Evolutionary conservation across 2,888 invertebrate species (phyloP), one percentile per base, ranked within the genome.

Genomic region (Pseudococcus jackbeardsleyi): DNA sequence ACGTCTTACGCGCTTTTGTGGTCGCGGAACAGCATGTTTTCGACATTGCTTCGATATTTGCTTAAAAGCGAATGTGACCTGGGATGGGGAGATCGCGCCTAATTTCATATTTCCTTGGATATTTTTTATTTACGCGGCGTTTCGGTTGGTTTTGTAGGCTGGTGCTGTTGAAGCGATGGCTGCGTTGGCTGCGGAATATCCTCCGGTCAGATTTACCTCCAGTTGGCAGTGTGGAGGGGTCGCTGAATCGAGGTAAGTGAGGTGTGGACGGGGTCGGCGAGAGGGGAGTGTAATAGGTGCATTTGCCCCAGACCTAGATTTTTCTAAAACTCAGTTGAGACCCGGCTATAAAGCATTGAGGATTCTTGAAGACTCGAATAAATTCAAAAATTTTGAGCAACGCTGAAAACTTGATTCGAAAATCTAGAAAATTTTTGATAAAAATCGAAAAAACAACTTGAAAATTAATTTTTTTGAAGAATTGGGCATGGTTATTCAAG

Each of bases 141-240:
- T 15, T 12, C 19, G 46, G 5, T 46, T 46, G 2, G 12, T 86
- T 87, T 77, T 59, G 17, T 26, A 89, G 89, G 84, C 88, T 90
- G 95, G 95, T 0, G 94, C 94, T 90, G 93, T 94, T 90, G 94
- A 96, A 91, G 94, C 96, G 0, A 92, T 97, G 1, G 93, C 94
- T 90, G 91, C 93, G 6, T 91, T 97, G 54, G 94, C 95, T 84
- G 93, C 93, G 85, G 92, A 92, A 33, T 97, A 95, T 92, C 93
- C 94, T 0, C 95, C 96, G 2, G 95, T 95, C 90, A 92, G 93
- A 26, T 95, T 95, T 91, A 92, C 93, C 11, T 93, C 93, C 26
- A 94, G 95, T 0, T 97, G 96, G 94, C 93, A 93, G 89, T 94
- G 94, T 89, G 89, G 8, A 84, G 86, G 84, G 59, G 42, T 11